Base-by-base conservation (phyloP, 2,797 vertebrate genomes). In the Myotis findleyi region DNA sequence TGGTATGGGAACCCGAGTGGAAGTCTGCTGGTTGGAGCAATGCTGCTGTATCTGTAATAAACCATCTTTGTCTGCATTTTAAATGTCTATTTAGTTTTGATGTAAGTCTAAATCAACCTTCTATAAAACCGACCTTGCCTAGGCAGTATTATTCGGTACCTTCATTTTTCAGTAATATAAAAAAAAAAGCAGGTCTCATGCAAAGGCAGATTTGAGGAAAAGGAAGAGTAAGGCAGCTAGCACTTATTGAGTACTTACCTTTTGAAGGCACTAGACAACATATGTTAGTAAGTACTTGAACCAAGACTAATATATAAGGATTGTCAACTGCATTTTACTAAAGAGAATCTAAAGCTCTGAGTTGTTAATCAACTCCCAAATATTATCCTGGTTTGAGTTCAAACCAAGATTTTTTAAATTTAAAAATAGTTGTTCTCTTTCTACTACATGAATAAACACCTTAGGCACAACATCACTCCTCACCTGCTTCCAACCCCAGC, bases 31-130 rank as follows among this genome's bases (percentile, higher is more conserved):
- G 3, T 27, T 86, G 18, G 8, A 77, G 33, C 9, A 62, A 68
- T 68, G 41, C 3, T 79, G 18, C 1, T 44, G 0, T 13, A 87
- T 64, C 21, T 77, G 8, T 41, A 86, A 72, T 21, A 96, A 66
- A 59, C 21, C 25, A 93, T 59, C 38, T 59, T 66, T 85, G 82
- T 86, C 68, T 81, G 21, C 16, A 66, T 81, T 87, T 10, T n/a
- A 91, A 92, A 90, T 44, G 1, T 55, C 33, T 83, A 10, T 59
- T 91, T 85, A 55, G 18, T 73, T 85, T 14, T 77, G 17, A 66
- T 36, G 6, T 7, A 72, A n/a, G 5, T 81, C 36, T 69, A 66
- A 81, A 76, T 87, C 38, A 76, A 72, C 64, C 5, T 75, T 76
- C 66, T 80, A 21, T 0, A 83, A 88, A 95, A 89, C 10, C 7